These are phyloP conservation scores for Drosophila oshimai DNA, from an alignment of 1,140 invertebrate genomes.

Conservation along the genomic window DNA sequence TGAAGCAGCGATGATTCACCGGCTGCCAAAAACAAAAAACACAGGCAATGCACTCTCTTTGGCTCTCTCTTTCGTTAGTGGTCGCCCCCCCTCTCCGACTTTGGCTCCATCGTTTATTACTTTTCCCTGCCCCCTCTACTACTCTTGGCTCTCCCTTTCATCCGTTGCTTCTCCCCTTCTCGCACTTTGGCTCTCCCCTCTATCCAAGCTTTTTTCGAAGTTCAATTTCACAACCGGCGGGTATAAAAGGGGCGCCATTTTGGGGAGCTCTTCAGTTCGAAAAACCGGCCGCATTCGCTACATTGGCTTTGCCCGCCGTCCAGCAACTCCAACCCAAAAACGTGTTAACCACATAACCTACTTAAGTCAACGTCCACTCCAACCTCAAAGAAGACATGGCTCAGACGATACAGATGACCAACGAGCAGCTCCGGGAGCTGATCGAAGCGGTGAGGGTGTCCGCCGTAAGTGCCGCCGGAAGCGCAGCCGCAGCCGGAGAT, in stretches of 20 bases:
- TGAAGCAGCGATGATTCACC: constrained; percentile 13
- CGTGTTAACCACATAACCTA: constrained; percentile 8
- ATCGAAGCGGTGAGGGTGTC: constrained; percentile 58
- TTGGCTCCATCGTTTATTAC: too few relatives aligned
- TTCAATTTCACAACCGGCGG: constrained; percentile 57
- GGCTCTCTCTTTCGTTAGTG: too few relatives aligned
- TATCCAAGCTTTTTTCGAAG: constrained; percentile 48
- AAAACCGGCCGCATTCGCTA: constrained; percentile 58
- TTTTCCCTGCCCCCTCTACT: background rate
- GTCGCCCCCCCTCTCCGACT: too few relatives aligned
- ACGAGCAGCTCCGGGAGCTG: constrained; percentile 60
- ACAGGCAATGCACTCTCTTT: background rate
- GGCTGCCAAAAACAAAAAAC: background rate
- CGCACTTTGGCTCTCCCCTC: background rate
- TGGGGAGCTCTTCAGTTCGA: constrained; percentile 30
- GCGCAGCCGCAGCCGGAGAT: constrained; percentile 37
- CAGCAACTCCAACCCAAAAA: background rate
- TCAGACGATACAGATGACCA: constrained; percentile 56
- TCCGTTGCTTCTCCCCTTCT: too few relatives aligned
- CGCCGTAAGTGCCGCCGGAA: constrained; percentile 30
- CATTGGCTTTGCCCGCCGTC: constrained; percentile 54
- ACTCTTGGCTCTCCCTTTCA: background rate
- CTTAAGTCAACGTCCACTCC: background rate
- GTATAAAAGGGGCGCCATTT: constrained; percentile 33
- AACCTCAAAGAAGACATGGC: constrained; percentile 39